These are phyloP conservation scores for Anser cygnoides DNA, from an alignment of 2,113 vertebrate species.

Conservation along the genomic window DNA sequence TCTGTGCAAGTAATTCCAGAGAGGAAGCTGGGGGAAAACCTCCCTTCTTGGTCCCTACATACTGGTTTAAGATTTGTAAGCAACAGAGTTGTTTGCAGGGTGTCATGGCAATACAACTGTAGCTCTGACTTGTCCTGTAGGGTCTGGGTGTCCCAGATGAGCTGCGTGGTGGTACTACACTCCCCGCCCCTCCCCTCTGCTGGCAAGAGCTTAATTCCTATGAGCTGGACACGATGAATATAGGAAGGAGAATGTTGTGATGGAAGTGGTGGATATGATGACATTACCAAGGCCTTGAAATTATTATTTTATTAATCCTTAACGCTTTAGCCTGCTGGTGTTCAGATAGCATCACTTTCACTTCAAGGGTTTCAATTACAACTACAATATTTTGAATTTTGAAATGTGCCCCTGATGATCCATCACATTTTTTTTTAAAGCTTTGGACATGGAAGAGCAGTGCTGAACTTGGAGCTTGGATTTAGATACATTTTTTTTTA, in stretches of 20 bases:
- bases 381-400: constrained; percentile 35
- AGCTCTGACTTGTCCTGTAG: no score
- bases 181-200: no score
- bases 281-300: not conserved
- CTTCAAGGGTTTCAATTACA: constrained; percentile 36
- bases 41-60: no score
- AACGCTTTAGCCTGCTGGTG: not conserved
- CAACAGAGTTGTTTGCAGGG: no score
- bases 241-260: not conserved
- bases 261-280: not conserved
- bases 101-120: no score
- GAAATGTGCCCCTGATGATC: constrained; percentile 59
- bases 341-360: not conserved
- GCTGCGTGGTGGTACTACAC: no score
- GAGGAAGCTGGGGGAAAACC: no score
- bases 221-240: rapidly evolving
- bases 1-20: no score
- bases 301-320: constrained; percentile 12
- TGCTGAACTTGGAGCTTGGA: constrained; percentile 75
- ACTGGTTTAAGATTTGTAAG: no score
- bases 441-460: constrained; percentile 66
- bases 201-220: no score
- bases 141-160: no score
- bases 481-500: constrained; percentile 75
- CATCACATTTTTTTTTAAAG: constrained; percentile 62